These are phyloP conservation scores for Homarus gammarus DNA, from an alignment of 2,888 invertebrate genomes.

Conservation along the genomic window DNA sequence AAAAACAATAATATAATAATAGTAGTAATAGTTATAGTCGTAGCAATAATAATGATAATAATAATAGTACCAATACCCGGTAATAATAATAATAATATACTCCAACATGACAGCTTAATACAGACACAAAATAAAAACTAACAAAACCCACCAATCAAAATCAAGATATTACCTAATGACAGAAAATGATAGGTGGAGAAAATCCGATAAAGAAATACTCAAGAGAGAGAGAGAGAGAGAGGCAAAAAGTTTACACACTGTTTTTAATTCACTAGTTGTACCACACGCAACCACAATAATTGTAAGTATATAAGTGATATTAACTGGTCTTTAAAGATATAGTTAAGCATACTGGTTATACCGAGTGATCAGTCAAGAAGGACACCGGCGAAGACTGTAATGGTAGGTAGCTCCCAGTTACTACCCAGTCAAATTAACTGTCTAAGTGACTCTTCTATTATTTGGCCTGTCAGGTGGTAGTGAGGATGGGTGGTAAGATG, in stretches of 20 bases:
- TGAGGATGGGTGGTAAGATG: too few species aligned
- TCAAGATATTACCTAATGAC: too few species aligned
- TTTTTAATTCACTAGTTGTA: constrained; percentile 21
- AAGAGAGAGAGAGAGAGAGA: constrained; percentile 2
- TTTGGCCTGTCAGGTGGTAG: constrained; percentile 8
- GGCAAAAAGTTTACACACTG: constrained; percentile 20
- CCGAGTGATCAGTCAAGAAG: constrained; percentile 20
- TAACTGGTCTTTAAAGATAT: constrained; percentile 17
- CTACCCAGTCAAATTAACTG: neutral
- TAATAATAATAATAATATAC: too few species aligned
- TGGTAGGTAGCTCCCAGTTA: constrained; percentile 7
- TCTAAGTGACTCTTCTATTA: neutral
- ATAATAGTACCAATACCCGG: too few species aligned
- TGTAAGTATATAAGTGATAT: constrained; percentile 36
- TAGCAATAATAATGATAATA: too few species aligned
- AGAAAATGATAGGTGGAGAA: too few species aligned
- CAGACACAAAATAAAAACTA: too few species aligned
- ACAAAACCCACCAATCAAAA: too few species aligned
- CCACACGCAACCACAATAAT: constrained; percentile 24
- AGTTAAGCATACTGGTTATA: constrained; percentile 15
- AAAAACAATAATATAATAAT: constrained; percentile 7
- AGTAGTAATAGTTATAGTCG: too few species aligned
- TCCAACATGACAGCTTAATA: too few species aligned
- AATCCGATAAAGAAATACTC: neutral
- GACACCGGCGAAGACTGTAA: neutral